These are phyloP conservation scores for Drosophila setifemur DNA, from an alignment of 1,140 invertebrate species.

Conservation along the genomic window DNA sequence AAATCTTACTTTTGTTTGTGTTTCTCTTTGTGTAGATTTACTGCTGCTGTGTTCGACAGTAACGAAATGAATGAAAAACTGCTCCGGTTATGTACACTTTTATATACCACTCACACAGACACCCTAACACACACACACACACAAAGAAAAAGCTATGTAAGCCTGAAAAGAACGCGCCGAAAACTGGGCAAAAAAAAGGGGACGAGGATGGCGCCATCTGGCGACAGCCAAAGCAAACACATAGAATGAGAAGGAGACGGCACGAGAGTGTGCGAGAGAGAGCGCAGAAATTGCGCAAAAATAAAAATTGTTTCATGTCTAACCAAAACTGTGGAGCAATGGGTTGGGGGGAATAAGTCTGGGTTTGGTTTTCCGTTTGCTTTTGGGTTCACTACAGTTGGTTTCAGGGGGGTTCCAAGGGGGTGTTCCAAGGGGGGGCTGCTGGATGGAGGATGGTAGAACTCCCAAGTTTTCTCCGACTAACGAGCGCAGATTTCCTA, in stretches of 20 bases:
- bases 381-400: slow-evolving; percentile 23
- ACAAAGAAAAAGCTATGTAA: slow-evolving; percentile 26
- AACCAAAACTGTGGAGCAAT: slow-evolving; percentile 36
- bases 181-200: slow-evolving; percentile 32
- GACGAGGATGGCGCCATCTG: slow-evolving; percentile 57
- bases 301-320: slow-evolving; percentile 52
- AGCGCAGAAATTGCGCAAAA: slow-evolving; percentile 46
- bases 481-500: slow-evolving; percentile 20
- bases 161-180: slow-evolving; percentile 41
- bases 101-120: slow-evolving; percentile 16
- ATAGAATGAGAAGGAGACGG: neutral
- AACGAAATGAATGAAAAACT: slow-evolving; percentile 72
- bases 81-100: slow-evolving; percentile 16
- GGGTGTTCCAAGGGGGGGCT: slow-evolving; percentile 1
- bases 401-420: neutral
- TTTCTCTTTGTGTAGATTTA: slow-evolving; percentile 1
- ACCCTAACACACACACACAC: slow-evolving; percentile 25
- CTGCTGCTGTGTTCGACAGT: slow-evolving; percentile 52
- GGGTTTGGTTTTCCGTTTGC: slow-evolving; percentile 40
- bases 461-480: slow-evolving; percentile 3
- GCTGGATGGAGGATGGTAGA: too few relatives aligned
- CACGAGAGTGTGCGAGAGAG: neutral
- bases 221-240: slow-evolving; percentile 42
- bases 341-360: neutral
- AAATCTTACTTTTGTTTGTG: too few relatives aligned